Evolutionary conservation across 2,797 vertebrate species (phyloP), one percentile per base, ranked within the genome.

Genomic region (Sebastes melanostomus): DNA sequence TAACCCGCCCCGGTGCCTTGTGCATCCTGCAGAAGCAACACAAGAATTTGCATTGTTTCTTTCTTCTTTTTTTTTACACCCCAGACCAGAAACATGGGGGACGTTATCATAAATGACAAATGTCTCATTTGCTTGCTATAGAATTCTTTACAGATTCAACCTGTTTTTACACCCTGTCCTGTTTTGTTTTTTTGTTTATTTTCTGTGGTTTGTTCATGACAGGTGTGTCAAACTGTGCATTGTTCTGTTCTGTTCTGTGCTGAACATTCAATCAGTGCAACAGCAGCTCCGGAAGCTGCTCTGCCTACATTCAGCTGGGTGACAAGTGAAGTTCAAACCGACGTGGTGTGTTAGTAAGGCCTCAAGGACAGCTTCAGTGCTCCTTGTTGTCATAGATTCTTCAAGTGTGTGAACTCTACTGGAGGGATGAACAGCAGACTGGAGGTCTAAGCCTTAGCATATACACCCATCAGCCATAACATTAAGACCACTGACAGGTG

Each of bases 1-100:
- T 18, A 66, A 70, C 77, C 66, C 75, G 32, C 77, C 84, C 78
- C 42, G 29, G 59, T 71, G 83, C 69, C 73, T 42, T 42, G 38
- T 81, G 73, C 81, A 81, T 91, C 86, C 89, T 91, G 88, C 81
- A 77, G 12, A 56, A 54, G 61, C 32, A 60, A 25, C 55, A 54
- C 36, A 82, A 60, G 32, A 88, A 87, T 87, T 74, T 73, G 75
- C 63, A 75, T 82, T 81, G 84, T 88, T 84, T 86, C 30, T 58
- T 30, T 79, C 25, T 8, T 18, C 5, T 11, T 3, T 30, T 20
- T 30, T 84, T 74, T 60, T 65, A 60, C 20, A 4, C 32, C 2
- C 12, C 20, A 22, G 2, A 59, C 7, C 20, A 29, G 3, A 71
- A 71, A 36, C 29, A 54, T 14, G 52, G 4, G 14, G 32, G 9